Evolutionary conservation across 2,113 vertebrate genomes (phyloP), one percentile per base, ranked within the genome.

Genomic region (Nesogale talazaci): DNA sequence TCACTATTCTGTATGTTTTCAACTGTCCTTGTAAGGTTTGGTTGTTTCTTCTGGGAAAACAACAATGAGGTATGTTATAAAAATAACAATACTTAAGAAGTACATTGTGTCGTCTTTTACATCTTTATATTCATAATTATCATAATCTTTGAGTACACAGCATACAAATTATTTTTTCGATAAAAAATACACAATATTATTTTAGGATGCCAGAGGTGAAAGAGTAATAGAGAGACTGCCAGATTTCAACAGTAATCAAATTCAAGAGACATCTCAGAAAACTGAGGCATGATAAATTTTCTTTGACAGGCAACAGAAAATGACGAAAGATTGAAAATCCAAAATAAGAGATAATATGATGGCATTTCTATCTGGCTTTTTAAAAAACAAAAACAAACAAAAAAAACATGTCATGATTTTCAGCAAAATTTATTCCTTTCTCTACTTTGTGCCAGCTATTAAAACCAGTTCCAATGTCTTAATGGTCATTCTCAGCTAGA

Each of bases 21-120:
- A 96, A 92, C 92, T 97, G 97, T 88, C 95, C 97, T 94, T 95
- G 97, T 97, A 94, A 96, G 97, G 97, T 94, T 98, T 80, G 97
- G 96, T 96, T 98, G 98, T 93, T 94, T 98, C 98, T 98, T 98
- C 98, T 98, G 95, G 72, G 46, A 96, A 96, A 74, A 96, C 96
- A 98, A 88, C 3, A 95, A 80, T 61, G 27, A 61, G 9, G 74
- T 20, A 77, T 57, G 59, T 67, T 82, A 4, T n/a, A 74, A 86
- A 94, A 52, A 52, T 20, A 56, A 56, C 46, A 91, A 22, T 61
- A 31, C 40, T 83, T 36, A 80, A 90, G 70, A 88, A 19, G n/a
- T 69, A 57, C 72, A 38, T 11, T 19, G 20, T 75, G 29, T 72
- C 65, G 1, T 29, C 16, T n/a, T 83, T 42, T 25, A n/a, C 27